Base-by-base conservation (phyloP, 2,888 invertebrate species). In the Cactoblastis cactorum region DNA sequence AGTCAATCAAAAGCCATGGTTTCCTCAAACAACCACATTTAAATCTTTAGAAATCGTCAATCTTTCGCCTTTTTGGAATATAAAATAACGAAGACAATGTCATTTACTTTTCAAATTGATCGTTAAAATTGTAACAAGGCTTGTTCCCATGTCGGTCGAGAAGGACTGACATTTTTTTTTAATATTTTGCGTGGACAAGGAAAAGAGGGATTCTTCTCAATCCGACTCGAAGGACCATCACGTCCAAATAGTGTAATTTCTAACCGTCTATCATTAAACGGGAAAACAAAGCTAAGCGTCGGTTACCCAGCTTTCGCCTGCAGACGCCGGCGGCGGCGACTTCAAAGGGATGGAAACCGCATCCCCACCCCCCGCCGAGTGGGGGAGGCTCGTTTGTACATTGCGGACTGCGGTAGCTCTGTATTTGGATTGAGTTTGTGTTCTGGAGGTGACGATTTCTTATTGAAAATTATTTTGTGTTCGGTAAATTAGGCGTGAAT, bases 211-310 rank as follows among this genome's bases (percentile, higher is more conserved):
- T 24, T 22, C 12, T 22, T 28, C 3, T 17, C 9, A 1, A 49
- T 63, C 59, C 56, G 58, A 53, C 59, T 59, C 62, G 60, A 62
- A 57, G 61, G 65, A 65, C 63, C 63, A 60, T 38, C 35, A 37
- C 38, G 71, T 73, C 74, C 67, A 63, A 65, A 75, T 39, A 77
- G 71, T 77, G 73, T 72, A 77, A 79, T 79, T 78, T 69, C 70
- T 69, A 71, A 72, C 71, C 62, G 73, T 75, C 78, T 80, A 79
- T 79, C 82, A 83, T 83, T 83, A 82, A 81, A 83, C 74, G 77
- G 71, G 80, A 81, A 85, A 85, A 86, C 84, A 87, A 86, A 86
- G 84, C 85, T 82, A 81, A 84, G 80, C 83, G 80, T 75, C 65
- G 85, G 84, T 83, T 80, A 79, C 77, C 80, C 80, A 79, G 82